Base-by-base conservation (phyloP, 2,113 vertebrate genomes). In the Acanthisitta chloris region DNA sequence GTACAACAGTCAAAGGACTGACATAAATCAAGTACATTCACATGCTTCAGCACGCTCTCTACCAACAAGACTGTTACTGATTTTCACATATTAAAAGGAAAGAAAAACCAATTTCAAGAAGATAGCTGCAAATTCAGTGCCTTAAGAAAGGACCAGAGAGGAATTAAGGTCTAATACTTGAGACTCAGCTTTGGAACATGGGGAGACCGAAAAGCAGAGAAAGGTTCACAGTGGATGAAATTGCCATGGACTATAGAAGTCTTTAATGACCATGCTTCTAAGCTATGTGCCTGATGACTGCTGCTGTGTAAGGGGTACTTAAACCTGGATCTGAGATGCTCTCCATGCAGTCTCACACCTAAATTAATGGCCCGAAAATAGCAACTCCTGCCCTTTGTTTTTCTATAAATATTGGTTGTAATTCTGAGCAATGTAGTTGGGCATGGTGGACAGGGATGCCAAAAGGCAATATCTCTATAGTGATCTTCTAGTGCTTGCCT, bases 21-120 rank as follows among this genome's bases (percentile, higher is more conserved):
- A 69, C 48, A 87, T 95, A 91, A 94, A 95, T 92, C 74, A 91
- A 86, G 17, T 48, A n/a, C 7, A 26, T 81, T 84, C 65, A n/a
- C 36, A 59, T 71, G 34, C 83, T 91, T 92, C 80, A 58, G 59
- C 54, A 86, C 59, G n/a, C n/a, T 34, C 64, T 61, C 8, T 52
- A 34, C 55, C 40, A 91, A 18, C 48, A 67, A 81, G 70, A 55
- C 14, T 1, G 2, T 69, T 90, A 25, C 66, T 57, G 52, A 76
- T 86, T 92, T 79, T 88, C 59, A 59, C n/a, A 59, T 67, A 38
- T 36, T 58, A 43, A 54, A 88, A 81, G 40, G 57, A 73, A 76
- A 74, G 40, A 64, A 34, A 86, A 88, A 91, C 16, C 15, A 46
- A 17, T 79, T 94, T 55, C 45, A 48, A 74, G 40, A 64, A 81